Conservation (phyloP, 2,797 vertebrate species). For the Epinephelus awoara region DNA sequence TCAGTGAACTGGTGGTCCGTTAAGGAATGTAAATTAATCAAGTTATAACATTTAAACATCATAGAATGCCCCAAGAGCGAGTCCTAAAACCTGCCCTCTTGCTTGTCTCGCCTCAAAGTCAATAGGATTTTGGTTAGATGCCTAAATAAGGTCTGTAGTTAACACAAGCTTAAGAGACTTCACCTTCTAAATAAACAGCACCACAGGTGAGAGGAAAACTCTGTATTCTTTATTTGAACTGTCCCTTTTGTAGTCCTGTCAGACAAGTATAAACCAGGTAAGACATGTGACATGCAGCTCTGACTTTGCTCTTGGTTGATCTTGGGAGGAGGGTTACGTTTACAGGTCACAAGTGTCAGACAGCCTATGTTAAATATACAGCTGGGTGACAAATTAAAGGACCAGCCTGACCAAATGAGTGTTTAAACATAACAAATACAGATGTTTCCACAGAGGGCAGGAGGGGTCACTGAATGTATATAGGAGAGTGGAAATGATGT, state of each 20-base stretch:
- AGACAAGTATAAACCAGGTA: neutral
- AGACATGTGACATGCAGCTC: too few species aligned
- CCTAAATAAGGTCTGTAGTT: too few species aligned
- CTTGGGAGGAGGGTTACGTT: neutral
- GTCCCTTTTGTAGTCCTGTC: neutral
- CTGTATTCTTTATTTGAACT: too few species aligned
- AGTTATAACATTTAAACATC: neutral
- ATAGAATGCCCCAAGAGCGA: too few species aligned
- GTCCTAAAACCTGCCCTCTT: neutral
- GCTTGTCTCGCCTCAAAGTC: too few species aligned
- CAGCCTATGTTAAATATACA: neutral
- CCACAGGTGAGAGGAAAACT: too few species aligned
- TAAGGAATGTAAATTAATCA: neutral
- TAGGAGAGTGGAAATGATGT: conserved; percentile 3
- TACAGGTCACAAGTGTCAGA: neutral
- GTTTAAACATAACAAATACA: conserved; percentile 1
- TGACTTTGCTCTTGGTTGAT: neutral
- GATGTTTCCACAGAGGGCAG: neutral
- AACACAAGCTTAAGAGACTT: too few species aligned
- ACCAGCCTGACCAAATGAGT: neutral
- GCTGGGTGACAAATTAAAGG: conserved; percentile 2
- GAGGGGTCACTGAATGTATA: conserved; percentile 2
- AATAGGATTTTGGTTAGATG: too few species aligned
- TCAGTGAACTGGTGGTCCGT: neutral
- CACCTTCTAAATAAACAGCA: too few species aligned